Evolutionary conservation across 1,140 invertebrate genomes (phyloP), one percentile per base, ranked within the genome.

Genomic region (Drosophila pandora): DNA sequence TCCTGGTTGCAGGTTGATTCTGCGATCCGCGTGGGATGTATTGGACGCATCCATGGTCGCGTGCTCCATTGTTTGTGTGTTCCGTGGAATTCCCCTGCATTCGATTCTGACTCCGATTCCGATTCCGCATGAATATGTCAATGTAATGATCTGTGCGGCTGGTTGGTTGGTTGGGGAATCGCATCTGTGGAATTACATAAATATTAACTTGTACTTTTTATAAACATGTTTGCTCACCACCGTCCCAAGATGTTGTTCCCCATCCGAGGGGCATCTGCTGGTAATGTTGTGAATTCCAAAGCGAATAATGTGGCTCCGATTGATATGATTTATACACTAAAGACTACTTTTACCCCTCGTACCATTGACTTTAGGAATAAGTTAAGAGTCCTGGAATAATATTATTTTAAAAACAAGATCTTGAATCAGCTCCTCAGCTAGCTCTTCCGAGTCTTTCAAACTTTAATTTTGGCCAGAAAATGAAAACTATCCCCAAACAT

Each of bases 201-300:
- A 85, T 85, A 85, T 85, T 85, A 85, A 85, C 81, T 85, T 85
- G 81, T 85, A 85, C 82, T 85, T 85, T 85, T 85, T 87, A 85
- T 82, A 85, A 85, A 85, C 81, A 85, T 82, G 81, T 85, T 72
- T 67, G 76, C 49, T 47, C 57, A 70, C 41, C 56, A 70, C 21
- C 37, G 48, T 30, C 63, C 30, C 13, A 30, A 45, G 23, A 61
- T n/a, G 34, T n/a, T 12, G 28, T 37, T 39, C 43, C 50, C 25
- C 17, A 17, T 23, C 9, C 32, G 2, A 0, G 9, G 10, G 2
- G 34, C 34, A 37, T 37, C 34, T 37, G 34, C 10, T 9, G 59
- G 21, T 49, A 48, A 43, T 43, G 52, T 57, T 49, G 47, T 49
- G 47, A 28, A 52, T 73, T 64, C 59, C 48, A 32, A 13, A 21